A percentile compares a stretch with the other conserved stretches of the same genome.
These are phyloP conservation scores for Trogon melanurus DNA, from an alignment of 2,113 vertebrate species.

Conservation along the genomic window DNA sequence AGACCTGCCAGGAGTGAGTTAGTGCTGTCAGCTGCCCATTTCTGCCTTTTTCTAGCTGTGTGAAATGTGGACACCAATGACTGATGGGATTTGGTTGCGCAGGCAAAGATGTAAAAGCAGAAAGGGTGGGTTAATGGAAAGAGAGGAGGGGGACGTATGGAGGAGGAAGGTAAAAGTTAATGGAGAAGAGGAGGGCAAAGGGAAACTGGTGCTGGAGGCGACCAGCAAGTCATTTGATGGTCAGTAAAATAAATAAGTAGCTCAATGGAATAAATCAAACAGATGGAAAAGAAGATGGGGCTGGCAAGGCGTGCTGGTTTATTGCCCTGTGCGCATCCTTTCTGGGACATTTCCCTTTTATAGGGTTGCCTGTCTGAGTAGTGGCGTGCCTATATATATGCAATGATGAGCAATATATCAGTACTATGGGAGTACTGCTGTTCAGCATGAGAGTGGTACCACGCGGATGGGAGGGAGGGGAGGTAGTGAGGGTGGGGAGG, in stretches of 20 bases:
- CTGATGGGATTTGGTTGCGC: not conserved
- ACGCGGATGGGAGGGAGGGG: not conserved
- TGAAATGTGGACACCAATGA: not conserved
- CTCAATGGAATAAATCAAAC: not conserved
- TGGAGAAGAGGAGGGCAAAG: not conserved
- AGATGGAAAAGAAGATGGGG: not conserved
- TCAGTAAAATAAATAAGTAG: not conserved
- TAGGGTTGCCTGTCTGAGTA: not conserved
- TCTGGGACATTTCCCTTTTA: not conserved
- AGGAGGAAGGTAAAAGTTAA: not conserved
- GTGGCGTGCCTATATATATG: fast-evolving
- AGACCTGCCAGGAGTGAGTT: not conserved
- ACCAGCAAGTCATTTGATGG: not conserved
- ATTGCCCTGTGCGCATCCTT: not conserved
- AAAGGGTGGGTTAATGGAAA: not conserved
- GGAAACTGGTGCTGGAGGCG: not conserved
- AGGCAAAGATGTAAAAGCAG: not conserved
- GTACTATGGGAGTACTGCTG: not conserved
- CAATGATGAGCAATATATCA: not conserved
- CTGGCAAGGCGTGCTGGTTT: not conserved
- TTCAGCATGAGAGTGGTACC: not conserved
- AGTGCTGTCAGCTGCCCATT: not conserved
- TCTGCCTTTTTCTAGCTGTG: not conserved
- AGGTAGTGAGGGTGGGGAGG: not conserved
- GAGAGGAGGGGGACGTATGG: not conserved